Evolutionary conservation across 2,888 invertebrate genomes (phyloP), one percentile per base, ranked within the genome.

Genomic region (Pharmacophagus antenor): DNA sequence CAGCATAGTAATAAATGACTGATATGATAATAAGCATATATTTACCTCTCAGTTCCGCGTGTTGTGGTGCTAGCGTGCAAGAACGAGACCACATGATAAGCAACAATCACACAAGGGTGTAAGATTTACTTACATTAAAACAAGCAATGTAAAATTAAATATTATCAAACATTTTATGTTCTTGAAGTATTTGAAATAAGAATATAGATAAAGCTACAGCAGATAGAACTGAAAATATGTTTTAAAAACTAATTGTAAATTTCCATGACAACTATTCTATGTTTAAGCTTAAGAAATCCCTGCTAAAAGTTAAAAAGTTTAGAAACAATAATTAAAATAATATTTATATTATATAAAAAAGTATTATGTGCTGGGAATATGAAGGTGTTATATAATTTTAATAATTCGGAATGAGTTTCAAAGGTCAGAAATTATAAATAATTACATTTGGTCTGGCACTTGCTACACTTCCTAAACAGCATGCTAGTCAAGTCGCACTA

Each of bases 41-140:
- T 83, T 90, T 90, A 91, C 91, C 90, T 91, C 91, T 84, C 75
- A 91, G 78, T 71, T 91, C 91, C 87, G 88, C 81, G 80, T 90
- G 91, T 81, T 85, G 91, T 70, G 89, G 89, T 82, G 88, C 89
- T 91, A 79, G 85, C 85, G 88, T 88, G 87, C 88, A 87, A 90
- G 77, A 88, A 87, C 74, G 83, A 88, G 82, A 88, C 77, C 70
- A 81, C 80, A 87, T 81, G 78, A 83, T 87, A 88, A 88, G 88
- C 88, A 71, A 81, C 74, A 72, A 72, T 69, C 47, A 56, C 69
- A 77, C 68, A 69, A 58, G 6, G 63, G 56, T 59, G 44, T 44
- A 42, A 12, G 23, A 15, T 49, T n/a, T 10, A 58, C 42, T 37
- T 47, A 58, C 54, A 54, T 51, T 47, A 52, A 48, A 56, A 55